Conservation (phyloP, 2,888 invertebrate genomes). For the Lasioglossum morio region DNA sequence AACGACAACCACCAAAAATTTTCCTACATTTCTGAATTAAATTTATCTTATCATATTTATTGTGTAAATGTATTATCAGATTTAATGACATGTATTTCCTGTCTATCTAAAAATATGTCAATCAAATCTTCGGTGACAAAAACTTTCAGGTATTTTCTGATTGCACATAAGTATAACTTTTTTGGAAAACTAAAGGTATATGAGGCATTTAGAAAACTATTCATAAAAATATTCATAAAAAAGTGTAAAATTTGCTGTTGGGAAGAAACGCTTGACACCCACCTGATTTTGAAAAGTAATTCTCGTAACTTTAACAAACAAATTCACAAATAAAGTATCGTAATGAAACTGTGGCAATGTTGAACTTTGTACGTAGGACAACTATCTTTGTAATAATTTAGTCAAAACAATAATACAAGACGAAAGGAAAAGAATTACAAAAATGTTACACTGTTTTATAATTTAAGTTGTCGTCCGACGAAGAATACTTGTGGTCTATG, state of each 20-base stretch:
- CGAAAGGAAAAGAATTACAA: background rate
- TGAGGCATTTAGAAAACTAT: background rate
- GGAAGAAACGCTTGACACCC: constrained; percentile 43
- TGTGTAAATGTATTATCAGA: constrained; percentile 63
- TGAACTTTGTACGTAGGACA: constrained; percentile 8
- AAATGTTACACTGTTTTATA: background rate
- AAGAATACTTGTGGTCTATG: constrained; percentile 29
- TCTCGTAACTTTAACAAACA: constrained; percentile 86
- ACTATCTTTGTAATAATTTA: constrained; percentile 35
- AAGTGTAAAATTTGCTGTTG: background rate
- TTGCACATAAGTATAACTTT: background rate
- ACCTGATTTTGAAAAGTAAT: constrained; percentile 87
- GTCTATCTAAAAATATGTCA: background rate
- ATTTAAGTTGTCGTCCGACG: constrained; percentile 19
- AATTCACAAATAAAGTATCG: constrained; percentile 65
- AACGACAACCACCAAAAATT: constrained; percentile 11
- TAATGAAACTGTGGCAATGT: background rate
- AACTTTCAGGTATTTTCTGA: background rate
- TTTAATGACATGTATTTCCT: constrained; percentile 39
- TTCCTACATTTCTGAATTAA: constrained; percentile 31
- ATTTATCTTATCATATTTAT: constrained; percentile 62
- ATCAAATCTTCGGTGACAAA: background rate
- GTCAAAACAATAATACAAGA: background rate
- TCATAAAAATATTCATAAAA: background rate
- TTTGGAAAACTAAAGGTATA: background rate